Conservation (phyloP, 2,113 vertebrate species). For the Tychaedon coryphoeus region DNA sequence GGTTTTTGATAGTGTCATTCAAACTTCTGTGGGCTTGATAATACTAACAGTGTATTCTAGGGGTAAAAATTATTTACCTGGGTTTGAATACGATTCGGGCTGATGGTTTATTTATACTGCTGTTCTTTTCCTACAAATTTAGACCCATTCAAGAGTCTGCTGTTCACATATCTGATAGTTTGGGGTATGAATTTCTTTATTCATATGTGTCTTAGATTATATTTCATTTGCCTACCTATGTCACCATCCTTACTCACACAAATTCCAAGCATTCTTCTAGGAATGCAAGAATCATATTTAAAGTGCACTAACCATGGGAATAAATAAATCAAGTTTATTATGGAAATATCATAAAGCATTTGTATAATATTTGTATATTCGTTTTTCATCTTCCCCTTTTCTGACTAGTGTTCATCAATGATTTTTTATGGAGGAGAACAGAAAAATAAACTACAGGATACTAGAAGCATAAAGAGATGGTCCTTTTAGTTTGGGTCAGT, state of each 20-base stretch:
- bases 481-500: not conserved
- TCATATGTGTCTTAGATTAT: not conserved
- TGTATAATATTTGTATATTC: not conserved
- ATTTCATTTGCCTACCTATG: not conserved
- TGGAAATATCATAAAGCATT: not conserved
- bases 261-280: not conserved
- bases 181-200: not conserved
- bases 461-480: not conserved
- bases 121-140: not conserved
- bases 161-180: not conserved
- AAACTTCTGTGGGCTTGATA: not conserved
- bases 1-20: not conserved
- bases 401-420: not conserved
- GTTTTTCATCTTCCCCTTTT: not conserved
- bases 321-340: not conserved
- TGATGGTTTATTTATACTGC: not conserved
- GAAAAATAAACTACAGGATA: not conserved
- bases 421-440: not conserved
- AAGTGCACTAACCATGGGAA: not conserved
- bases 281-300: not conserved
- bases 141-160: not conserved
- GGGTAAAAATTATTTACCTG: not conserved
- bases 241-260: not conserved
- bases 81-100: not conserved
- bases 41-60: not conserved